These are phyloP conservation scores for Dendropsophus ebraccatus DNA, from an alignment of 2,113 vertebrate genomes.

Conservation along the genomic window DNA sequence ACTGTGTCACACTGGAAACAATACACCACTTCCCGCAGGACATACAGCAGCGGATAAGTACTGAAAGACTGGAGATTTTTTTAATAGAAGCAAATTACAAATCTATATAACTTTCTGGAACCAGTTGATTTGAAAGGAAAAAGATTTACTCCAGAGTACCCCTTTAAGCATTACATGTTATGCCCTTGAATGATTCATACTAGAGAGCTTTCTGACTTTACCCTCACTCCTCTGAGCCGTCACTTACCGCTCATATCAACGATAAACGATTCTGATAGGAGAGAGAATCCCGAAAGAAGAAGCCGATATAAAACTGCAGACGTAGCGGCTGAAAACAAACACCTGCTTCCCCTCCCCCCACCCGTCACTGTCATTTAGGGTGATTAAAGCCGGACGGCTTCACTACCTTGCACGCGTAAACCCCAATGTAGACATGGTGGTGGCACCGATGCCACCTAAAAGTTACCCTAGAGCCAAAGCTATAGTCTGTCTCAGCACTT, in stretches of 20 bases:
- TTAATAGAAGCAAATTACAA: too few species aligned
- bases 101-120: too few species aligned
- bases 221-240: not conserved
- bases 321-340: not conserved
- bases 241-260: not conserved
- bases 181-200: too few species aligned
- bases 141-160: too few species aligned
- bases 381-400: not conserved
- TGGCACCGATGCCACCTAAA: not conserved
- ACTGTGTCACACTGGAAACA: too few species aligned
- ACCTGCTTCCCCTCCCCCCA: not conserved
- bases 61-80: too few species aligned
- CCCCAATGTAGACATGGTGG: not conserved
- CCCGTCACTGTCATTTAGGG: not conserved
- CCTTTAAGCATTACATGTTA: too few species aligned
- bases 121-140: too few species aligned
- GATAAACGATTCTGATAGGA: not conserved
- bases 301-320: not conserved
- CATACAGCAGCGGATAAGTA: too few species aligned
- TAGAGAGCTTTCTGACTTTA: too few species aligned
- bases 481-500: slow-evolving; percentile 31
- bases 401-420: not conserved
- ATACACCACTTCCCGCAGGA: too few species aligned
- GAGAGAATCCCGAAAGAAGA: not conserved
- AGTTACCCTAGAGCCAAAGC: slow-evolving; percentile 10